Base-by-base conservation (phyloP, 2,113 vertebrate genomes). In the Tragelaphus strepsiceros region DNA sequence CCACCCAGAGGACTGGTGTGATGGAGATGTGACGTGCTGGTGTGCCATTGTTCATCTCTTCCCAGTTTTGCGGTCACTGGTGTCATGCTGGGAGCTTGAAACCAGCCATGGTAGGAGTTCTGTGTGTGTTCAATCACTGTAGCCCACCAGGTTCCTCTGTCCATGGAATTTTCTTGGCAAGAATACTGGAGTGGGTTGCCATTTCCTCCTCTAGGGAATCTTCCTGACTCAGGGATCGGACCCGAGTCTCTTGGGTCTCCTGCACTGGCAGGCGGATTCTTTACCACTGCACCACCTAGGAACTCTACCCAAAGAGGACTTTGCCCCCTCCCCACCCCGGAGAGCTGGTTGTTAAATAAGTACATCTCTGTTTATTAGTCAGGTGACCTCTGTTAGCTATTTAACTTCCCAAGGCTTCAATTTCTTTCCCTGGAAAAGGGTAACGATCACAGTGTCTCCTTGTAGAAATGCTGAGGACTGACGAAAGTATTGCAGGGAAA, bases 251-350 rank as follows among this genome's bases (percentile, higher is more conserved):
- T 43, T 77, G 39, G 39, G 71, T 77, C 71, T 43, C 39, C 35
- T 77, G 35, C 35, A 7, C 2, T 77, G 71, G 71, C 71, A 77
- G 39, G 12, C 1, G 3, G 39, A 7, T 26, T 77, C 71, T 77
- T 43, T 43, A 43, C 3, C 39, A 77, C 32, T 43, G 71, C 3
- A 0, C n/a, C n/a, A 77, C 71, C 35, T 43, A 24, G 71, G 71
- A 74, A 61, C 26, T 3, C 77, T 43, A 64, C 85, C n/a, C 30
- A 12, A 0, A 26, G 62, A 56, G 26, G 58, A 78, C 35, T 51
- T 10, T 17, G 3, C n/a, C 43, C 22, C 35, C 53, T n/a, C 22
- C 71, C 71, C 7, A 14, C 12, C 30, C 17, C 0, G 2, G 87
- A 62, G 43, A 94, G 32, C 30, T 15, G 7, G 28, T 2, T 49